phyloP scores from a whole-genome alignment of 2,888 invertebrate genomes.

The Xylophagus ater region DNA sequence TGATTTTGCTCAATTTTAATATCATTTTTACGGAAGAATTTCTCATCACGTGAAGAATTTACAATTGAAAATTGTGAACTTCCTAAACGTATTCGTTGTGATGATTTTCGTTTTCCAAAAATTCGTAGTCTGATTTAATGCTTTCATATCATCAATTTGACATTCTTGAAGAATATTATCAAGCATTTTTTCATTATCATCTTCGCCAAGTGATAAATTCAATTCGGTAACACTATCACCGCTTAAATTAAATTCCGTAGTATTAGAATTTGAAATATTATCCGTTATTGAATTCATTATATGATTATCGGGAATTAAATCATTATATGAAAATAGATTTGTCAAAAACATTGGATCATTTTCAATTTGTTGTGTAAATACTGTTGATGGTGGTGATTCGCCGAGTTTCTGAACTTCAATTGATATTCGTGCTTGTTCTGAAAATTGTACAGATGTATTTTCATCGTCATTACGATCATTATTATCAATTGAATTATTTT shows the following conservation, averaged over 20 bases:
- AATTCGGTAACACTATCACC: slow-evolving; percentile 37
- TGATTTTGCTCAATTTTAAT: slow-evolving; percentile 15
- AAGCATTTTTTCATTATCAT: slow-evolving; percentile 36
- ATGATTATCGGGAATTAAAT: slow-evolving; percentile 33
- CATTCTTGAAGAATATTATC: slow-evolving; percentile 39
- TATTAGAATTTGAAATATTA: slow-evolving; percentile 27
- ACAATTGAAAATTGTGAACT: slow-evolving; percentile 13
- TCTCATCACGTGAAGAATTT: slow-evolving; percentile 21
- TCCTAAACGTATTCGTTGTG: slow-evolving; percentile 12
- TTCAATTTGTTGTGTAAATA: slow-evolving; percentile 11
- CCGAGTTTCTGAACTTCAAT: slow-evolving; percentile 32
- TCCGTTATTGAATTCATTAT: slow-evolving; percentile 17
- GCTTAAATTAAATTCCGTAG: slow-evolving; percentile 36
- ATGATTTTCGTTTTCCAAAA: slow-evolving; percentile 25
- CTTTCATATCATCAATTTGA: slow-evolving; percentile 37
- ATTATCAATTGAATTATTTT: slow-evolving; percentile 14
- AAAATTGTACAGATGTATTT: slow-evolving; percentile 29
- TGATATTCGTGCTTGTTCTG: slow-evolving; percentile 32
- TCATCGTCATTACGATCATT: slow-evolving; percentile 17
- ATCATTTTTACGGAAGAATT: slow-evolving; percentile 29
- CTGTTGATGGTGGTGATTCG: slow-evolving; percentile 14
- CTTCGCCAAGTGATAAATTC: slow-evolving; percentile 33
- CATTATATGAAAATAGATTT: slow-evolving; percentile 32
- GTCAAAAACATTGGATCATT: slow-evolving; percentile 27
- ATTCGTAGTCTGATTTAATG: slow-evolving; percentile 35